phyloP scores from a whole-genome alignment of 2,888 invertebrate species.

The Thumatha senex region DNA sequence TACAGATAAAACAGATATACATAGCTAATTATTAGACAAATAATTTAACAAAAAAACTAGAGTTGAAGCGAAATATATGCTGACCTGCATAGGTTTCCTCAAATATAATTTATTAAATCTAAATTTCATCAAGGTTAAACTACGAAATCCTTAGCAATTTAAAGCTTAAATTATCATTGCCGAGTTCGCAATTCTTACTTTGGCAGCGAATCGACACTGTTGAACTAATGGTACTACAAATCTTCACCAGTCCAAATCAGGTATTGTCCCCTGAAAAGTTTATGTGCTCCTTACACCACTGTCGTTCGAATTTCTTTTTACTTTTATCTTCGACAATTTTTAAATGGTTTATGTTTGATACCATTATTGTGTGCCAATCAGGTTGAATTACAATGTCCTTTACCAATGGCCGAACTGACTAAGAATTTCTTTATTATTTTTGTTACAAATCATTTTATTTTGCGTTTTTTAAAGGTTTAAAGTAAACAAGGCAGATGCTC shows the following conservation, averaged over 20 bases:
- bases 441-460: constrained; percentile 75
- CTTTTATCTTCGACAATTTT: constrained; percentile 80
- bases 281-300: constrained; percentile 73
- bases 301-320: constrained; percentile 69
- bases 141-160: not conserved
- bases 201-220: constrained; percentile 34
- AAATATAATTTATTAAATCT: too few relatives aligned
- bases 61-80: too few relatives aligned
- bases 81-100: too few relatives aligned
- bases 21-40: too few relatives aligned
- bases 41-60: too few relatives aligned
- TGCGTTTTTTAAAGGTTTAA: constrained; percentile 60
- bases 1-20: too few relatives aligned
- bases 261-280: constrained; percentile 73
- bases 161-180: constrained; percentile 23
- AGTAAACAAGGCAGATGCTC: constrained; percentile 70
- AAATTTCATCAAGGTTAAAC: too few relatives aligned
- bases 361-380: constrained; percentile 84
- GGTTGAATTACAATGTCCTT: constrained; percentile 82
- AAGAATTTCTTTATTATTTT: constrained; percentile 72
- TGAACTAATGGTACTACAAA: constrained; percentile 79
- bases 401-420: constrained; percentile 73
- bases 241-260: constrained; percentile 68
- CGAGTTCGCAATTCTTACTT: constrained; percentile 27
- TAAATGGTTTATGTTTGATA: constrained; percentile 82